phyloP scores from a whole-genome alignment of 2,888 invertebrate species.

The Monoplex corrugatus region DNA sequence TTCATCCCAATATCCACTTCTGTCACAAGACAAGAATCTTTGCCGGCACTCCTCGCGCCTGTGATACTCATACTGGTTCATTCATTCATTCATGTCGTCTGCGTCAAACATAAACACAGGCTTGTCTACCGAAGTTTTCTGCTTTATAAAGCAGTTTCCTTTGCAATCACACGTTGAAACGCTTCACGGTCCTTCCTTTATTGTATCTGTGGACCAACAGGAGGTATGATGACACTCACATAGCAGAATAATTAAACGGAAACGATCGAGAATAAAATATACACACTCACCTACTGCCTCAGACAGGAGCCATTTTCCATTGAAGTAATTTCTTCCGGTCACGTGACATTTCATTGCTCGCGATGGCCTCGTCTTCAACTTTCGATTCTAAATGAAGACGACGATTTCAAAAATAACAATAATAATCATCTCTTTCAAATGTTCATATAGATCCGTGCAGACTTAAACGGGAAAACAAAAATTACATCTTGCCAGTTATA shows the following conservation, averaged over 20 bases:
- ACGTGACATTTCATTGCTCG: slow-evolving; percentile 8
- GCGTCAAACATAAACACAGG: slow-evolving; percentile 27
- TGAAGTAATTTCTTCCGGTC: slow-evolving; percentile 46
- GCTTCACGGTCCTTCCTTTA: neutral
- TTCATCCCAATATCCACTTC: neutral
- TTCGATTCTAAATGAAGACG: neutral
- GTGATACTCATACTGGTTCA: no score
- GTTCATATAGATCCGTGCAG: no score
- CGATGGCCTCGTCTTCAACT: neutral
- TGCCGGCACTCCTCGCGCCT: neutral
- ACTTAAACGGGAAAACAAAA: no score
- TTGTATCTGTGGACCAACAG: neutral
- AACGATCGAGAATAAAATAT: neutral
- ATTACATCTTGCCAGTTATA: no score
- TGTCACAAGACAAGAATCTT: neutral
- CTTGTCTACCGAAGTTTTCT: neutral
- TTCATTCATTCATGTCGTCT: slow-evolving; percentile 26
- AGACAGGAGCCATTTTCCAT: slow-evolving; percentile 42
- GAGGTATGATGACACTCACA: neutral
- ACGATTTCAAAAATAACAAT: no score
- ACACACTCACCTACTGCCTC: neutral
- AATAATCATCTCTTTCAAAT: no score
- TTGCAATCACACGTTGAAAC: neutral
- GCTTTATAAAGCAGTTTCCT: neutral
- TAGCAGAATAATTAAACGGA: neutral